Conservation (phyloP, 1,140 invertebrate genomes). For the Hestina assimilis region DNA sequence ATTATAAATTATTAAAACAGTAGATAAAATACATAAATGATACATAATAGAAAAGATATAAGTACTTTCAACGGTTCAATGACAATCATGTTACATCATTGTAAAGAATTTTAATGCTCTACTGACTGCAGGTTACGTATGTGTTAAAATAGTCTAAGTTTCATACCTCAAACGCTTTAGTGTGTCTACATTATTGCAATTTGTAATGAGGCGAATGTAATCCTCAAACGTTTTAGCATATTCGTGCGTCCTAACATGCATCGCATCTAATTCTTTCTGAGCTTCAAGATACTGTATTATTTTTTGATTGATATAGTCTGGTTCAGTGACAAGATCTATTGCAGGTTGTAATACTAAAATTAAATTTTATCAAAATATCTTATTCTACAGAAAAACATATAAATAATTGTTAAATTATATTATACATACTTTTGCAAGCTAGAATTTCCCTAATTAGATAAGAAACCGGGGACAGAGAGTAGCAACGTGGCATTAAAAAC, state of each 20-base stretch:
- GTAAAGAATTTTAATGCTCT: conserved; percentile 23
- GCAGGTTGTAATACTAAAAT: conserved; percentile 89
- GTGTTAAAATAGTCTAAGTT: conserved; percentile 25
- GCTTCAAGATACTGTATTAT: conserved; percentile 90
- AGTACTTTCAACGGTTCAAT: too few species aligned
- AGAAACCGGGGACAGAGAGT: conserved; percentile 86
- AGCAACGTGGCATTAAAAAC: conserved; percentile 88
- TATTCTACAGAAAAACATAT: background rate
- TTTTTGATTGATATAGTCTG: conserved; percentile 94
- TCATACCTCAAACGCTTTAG: conserved; percentile 89
- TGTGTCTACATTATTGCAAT: conserved; percentile 88
- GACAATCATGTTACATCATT: conserved; percentile 1
- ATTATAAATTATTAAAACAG: background rate
- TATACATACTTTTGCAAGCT: conserved; percentile 85
- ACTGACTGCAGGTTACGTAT: conserved; percentile 16
- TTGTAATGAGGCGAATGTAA: conserved; percentile 91
- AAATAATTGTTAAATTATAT: background rate
- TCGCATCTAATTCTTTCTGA: conserved; percentile 86
- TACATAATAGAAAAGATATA: too few species aligned
- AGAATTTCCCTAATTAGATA: conserved; percentile 90
- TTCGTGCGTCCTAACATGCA: conserved; percentile 89
- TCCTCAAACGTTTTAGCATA: conserved; percentile 94
- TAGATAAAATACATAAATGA: background rate
- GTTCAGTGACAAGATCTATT: conserved; percentile 91
- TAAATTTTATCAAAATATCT: conserved; percentile 19